Percentiles rank a stretch among this genome's conserved stretches.
These are phyloP conservation scores for Callipepla californica DNA, from an alignment of 2,113 vertebrate genomes.

Conservation along the genomic window DNA sequence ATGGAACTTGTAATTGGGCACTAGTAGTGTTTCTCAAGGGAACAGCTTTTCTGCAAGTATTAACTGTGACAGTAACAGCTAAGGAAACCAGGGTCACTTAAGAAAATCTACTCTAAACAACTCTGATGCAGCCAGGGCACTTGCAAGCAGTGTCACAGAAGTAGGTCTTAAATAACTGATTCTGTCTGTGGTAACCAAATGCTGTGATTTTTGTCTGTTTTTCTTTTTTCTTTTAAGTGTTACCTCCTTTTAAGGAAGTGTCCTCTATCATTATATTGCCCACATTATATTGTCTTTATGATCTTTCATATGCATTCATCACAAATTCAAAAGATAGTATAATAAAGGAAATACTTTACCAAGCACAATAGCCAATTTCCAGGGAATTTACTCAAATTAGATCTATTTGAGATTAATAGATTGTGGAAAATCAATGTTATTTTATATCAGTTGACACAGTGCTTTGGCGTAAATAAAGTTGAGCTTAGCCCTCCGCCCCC, in stretches of 20 bases:
- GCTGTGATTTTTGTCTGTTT: constrained; percentile 21
- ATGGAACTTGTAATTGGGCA: constrained; percentile 98
- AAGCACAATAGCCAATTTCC: constrained; percentile 39
- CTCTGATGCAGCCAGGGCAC: constrained; percentile 73
- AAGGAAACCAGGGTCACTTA: constrained; percentile 71
- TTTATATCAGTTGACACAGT: constrained; percentile 44
- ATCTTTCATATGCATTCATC: constrained; percentile 38
- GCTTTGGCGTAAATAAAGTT: constrained; percentile 67
- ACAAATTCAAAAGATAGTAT: not conserved
- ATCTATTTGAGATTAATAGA: constrained; percentile 77
- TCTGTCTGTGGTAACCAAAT: not conserved
- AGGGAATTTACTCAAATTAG: constrained; percentile 71
- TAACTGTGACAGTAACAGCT: constrained; percentile 85
- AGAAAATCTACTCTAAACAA: constrained; percentile 75
- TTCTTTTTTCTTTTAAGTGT: constrained; percentile 11
- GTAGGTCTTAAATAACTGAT: not conserved
- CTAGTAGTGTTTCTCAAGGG: constrained; percentile 89
- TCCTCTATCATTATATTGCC: constrained; percentile 25
- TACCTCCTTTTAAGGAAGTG: constrained; percentile 14
- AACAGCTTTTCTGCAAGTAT: constrained; percentile 86
- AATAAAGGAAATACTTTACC: constrained; percentile 29
- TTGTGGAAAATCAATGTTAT: constrained; percentile 75
- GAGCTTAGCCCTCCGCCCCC: constrained; percentile 22
- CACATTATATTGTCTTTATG: constrained; percentile 57
- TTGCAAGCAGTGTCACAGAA: constrained; percentile 51